Percentiles rank a stretch among this genome's conserved stretches.
These are phyloP conservation scores for Montipora efflorescens DNA, from an alignment of 64 coral and sea anemone species.

Conservation along the genomic window DNA sequence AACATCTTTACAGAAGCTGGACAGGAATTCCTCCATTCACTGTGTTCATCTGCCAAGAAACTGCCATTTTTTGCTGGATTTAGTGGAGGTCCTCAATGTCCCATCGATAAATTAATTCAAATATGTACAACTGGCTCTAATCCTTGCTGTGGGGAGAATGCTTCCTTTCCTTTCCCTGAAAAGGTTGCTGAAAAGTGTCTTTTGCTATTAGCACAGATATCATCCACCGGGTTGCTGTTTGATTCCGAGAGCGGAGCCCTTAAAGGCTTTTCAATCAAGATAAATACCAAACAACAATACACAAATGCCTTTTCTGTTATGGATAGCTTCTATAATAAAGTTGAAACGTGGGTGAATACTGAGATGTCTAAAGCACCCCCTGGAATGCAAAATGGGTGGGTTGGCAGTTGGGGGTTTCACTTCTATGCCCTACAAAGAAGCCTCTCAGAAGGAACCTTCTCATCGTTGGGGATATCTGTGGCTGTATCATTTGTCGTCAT, in stretches of 20 bases:
- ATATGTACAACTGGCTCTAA: background rate
- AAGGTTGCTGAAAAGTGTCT: constrained; percentile 59
- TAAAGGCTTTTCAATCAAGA: constrained; percentile 40
- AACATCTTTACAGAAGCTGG: constrained; percentile 64
- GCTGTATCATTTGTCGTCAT: constrained; percentile 91
- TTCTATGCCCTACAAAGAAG: constrained; percentile 81
- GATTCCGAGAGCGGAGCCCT: constrained; percentile 20
- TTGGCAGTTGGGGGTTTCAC: constrained; percentile 22
- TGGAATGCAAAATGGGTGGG: constrained; percentile 80
- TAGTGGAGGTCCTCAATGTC: background rate
- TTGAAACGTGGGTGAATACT: constrained; percentile 66
- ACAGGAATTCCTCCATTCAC: constrained; percentile 71
- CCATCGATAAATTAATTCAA: background rate
- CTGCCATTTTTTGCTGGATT: constrained; percentile 54
- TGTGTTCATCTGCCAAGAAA: constrained; percentile 67
- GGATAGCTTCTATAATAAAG: constrained; percentile 75
- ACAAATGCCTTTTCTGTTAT: constrained; percentile 67
- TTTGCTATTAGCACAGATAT: background rate
- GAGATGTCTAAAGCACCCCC: constrained; percentile 59
- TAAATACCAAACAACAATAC: constrained; percentile 39
- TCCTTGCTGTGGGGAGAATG: constrained; percentile 25
- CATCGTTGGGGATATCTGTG: constrained; percentile 87
- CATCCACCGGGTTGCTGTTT: constrained; percentile 5
- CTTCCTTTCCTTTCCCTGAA: constrained; percentile 72
- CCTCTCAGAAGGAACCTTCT: constrained; percentile 69